Evolutionary conservation across 2,113 vertebrate genomes (phyloP), one percentile per base, ranked within the genome.

Genomic region (Tragelaphus buxtoni): DNA sequence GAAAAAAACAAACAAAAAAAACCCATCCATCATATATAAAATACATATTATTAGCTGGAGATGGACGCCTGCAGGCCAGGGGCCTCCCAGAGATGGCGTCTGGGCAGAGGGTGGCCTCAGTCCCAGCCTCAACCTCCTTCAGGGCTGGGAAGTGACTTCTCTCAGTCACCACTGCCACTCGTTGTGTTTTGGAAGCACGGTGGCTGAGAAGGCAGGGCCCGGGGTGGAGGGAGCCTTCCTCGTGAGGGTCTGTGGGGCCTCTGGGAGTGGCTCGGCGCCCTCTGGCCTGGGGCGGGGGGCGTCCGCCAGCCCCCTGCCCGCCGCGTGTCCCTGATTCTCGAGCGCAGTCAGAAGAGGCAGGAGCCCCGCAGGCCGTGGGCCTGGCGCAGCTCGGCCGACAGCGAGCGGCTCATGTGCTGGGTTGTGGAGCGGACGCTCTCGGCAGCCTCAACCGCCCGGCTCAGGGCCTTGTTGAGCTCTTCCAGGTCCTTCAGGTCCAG

Each of bases 401-500:
- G 98, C 0, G 98, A 98, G 47, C 91, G 98, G 94, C 99, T 98
- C 98, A 99, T 98, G 96, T 98, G 98, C 30, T 60, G 88, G 0
- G 99, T 99, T 97, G 98, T 99, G 88, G 96, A 20, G 47, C 98
- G 98, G 55, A 99, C 97, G 18, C 98, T 97, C 53, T 92, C 97
- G 0, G 99, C 99, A 0, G 99, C 99, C 61, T 96, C 97, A 82
- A 99, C 90, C 0, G 99, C 99, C 7, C 90, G 97, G 91, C 96
- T 91, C 96, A 99, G 98, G 0, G 99, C 99, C 26, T 42, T 35
- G 96, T 98, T 97, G 77, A 99, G 90, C 53, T 98, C 98, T 32
- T 98, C 92, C 92, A 98, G 35, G 72, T 98, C 7, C 0, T 53
- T 80, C 58, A 79, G 80, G 8, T 98, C 97, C 9, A 97, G 90